These are phyloP conservation scores for Sminthurinus signatus DNA, from an alignment of 1,140 invertebrate species.

Conservation along the genomic window DNA sequence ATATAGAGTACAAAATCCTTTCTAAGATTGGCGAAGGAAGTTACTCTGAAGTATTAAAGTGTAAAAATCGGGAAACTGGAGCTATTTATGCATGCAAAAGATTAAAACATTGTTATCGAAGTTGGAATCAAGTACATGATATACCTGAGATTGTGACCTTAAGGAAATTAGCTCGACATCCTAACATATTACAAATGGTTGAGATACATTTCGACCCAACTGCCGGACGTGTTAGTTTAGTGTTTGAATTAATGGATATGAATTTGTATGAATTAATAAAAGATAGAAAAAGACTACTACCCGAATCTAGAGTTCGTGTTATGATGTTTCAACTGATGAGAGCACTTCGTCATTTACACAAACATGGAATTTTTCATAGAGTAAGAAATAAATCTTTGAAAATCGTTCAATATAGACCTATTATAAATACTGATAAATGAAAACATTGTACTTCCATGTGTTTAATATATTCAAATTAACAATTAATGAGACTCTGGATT, in stretches of 20 bases:
- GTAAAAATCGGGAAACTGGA: constrained; percentile 53
- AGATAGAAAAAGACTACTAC: constrained; percentile 44
- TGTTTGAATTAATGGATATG: constrained; percentile 64
- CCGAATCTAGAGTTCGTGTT: constrained; percentile 23
- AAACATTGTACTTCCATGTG: no score
- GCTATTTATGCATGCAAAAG: constrained; percentile 57
- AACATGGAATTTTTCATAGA: constrained; percentile 59
- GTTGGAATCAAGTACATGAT: constrained; percentile 52
- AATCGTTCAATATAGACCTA: no score
- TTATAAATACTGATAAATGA: no score
- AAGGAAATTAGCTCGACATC: constrained; percentile 53
- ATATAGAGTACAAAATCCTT: constrained; percentile 55
- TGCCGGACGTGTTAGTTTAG: constrained; percentile 53
- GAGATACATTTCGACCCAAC: constrained; percentile 54
- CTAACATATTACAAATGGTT: constrained; percentile 56
- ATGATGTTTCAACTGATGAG: constrained; percentile 50
- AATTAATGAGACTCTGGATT: not conserved
- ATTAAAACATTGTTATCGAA: constrained; percentile 58
- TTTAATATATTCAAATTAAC: no score
- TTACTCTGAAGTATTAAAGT: constrained; percentile 63
- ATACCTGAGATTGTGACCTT: constrained; percentile 58
- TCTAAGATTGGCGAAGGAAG: constrained; percentile 59
- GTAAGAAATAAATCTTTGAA: no score
- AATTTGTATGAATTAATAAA: constrained; percentile 61
- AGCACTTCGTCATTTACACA: constrained; percentile 54